Base-by-base conservation (phyloP, 2,888 invertebrate species). In the Barypeithes pellucidus region DNA sequence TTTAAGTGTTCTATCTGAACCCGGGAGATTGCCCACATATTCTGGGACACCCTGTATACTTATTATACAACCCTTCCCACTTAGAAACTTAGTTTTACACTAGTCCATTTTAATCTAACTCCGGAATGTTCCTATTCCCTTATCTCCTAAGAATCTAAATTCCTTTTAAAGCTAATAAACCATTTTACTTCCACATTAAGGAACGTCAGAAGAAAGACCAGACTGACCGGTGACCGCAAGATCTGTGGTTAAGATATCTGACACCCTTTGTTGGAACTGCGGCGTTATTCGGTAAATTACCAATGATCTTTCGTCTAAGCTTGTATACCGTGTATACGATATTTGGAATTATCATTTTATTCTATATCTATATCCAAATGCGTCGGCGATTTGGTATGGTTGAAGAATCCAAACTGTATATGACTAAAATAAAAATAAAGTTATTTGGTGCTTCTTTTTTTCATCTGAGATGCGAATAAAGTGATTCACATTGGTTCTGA, bases 141-240 rank as follows among this genome's bases (percentile, higher is more conserved):
- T 14, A 52, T 52, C 52, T 4, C 14, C 29, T 14, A 52, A n/a
- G 52, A 57, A 57, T 57, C 54, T 57, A 57, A 57, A 57, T 57
- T 57, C 54, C 54, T 57, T 57, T 22, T 33, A 16, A 18, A 57
- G 33, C 54, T 57, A 57, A 57, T 57, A 57, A 57, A 57, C 54
- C 24, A 57, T 57, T 57, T 57, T 33, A 33, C 33, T 9, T 7
- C 33, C 16, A 16, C 1, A 16, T 16, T 14, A 54, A 54, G 54
- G 54, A 57, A 3, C 3, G 11, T 11, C 9, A 57, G 54, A 33
- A 57, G 33, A 57, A 33, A 14, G 18, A 57, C 33, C 54, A 33
- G 54, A 57, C 54, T 57, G 54, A 57, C 54, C 54, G 18, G 54
- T 57, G 54, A 57, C 54, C 54, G 54, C 54, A 57, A 57, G 54